These are phyloP conservation scores for Drosophila fulvimacula DNA, from an alignment of 2,888 invertebrate genomes.

Conservation along the genomic window DNA sequence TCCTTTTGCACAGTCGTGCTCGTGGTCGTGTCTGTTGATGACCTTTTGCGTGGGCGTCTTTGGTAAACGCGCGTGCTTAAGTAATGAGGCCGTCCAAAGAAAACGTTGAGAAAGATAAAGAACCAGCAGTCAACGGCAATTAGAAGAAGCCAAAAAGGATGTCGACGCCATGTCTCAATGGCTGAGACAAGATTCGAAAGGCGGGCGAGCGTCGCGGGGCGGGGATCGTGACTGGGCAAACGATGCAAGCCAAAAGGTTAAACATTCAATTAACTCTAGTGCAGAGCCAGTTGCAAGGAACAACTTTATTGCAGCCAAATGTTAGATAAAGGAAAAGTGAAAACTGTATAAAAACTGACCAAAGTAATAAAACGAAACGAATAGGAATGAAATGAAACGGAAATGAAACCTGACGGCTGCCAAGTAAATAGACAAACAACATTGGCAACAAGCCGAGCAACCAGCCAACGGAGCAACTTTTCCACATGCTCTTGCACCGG, in stretches of 20 bases:
- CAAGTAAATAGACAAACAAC: conserved; percentile 78
- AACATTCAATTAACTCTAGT: conserved; percentile 69
- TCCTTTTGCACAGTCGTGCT: neutral
- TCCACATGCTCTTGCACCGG: conserved; percentile 63
- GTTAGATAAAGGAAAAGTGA: conserved; percentile 35
- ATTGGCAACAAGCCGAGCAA: conserved; percentile 56
- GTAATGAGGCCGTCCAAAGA: conserved; percentile 62
- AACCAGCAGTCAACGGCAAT: conserved; percentile 63
- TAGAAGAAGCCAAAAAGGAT: conserved; percentile 50
- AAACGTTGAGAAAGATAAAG: conserved; percentile 1
- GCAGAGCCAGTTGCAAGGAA: conserved; percentile 5
- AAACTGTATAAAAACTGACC: conserved; percentile 71
- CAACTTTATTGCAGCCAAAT: conserved; percentile 13
- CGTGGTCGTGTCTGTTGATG: conserved; percentile 18
- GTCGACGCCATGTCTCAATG: conserved; percentile 51
- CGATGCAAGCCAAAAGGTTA: conserved; percentile 62
- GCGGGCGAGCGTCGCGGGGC: neutral
- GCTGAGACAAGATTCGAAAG: conserved; percentile 16
- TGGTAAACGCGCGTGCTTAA: conserved; percentile 66
- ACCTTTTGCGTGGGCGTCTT: conserved; percentile 54
- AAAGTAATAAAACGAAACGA: conserved; percentile 76
- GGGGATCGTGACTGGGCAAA: conserved; percentile 5
- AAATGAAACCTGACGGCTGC: conserved; percentile 80
- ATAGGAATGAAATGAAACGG: conserved; percentile 78
- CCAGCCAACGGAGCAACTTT: conserved; percentile 55